Percentiles rank a stretch among this genome's conserved stretches.
These are phyloP conservation scores for Polypedilum pembai DNA, from an alignment of 1,140 invertebrate species.

Conservation along the genomic window DNA sequence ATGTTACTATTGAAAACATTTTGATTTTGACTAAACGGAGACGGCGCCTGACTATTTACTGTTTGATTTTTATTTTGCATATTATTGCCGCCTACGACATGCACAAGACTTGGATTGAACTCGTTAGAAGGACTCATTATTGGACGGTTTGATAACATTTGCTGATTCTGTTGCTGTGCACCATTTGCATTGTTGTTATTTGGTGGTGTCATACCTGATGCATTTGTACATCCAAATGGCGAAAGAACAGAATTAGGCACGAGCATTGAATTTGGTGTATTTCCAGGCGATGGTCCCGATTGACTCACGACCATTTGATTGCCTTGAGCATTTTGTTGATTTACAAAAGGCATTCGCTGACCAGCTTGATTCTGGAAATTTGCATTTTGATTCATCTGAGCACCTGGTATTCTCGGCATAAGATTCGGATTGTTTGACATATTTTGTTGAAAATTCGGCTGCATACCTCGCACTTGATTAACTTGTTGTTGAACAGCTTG, in stretches of 20 bases:
- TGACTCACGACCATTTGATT: constrained; percentile 55
- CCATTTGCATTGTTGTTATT: constrained; percentile 41
- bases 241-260: constrained; percentile 55
- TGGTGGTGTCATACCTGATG: constrained; percentile 47
- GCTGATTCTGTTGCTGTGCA: constrained; percentile 50
- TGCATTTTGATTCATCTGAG: constrained; percentile 44
- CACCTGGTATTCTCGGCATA: constrained; percentile 32
- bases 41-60: constrained; percentile 44
- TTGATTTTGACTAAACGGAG: constrained; percentile 44
- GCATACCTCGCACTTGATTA: constrained; percentile 36
- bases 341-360: constrained; percentile 46
- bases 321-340: constrained; percentile 52
- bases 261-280: constrained; percentile 47
- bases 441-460: constrained; percentile 15
- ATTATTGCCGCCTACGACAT: constrained; percentile 17
- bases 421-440: background rate
- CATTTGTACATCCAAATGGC: constrained; percentile 44
- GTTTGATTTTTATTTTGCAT: constrained; percentile 37
- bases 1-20: constrained; percentile 34
- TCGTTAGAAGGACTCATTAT: constrained; percentile 46
- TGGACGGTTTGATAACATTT: constrained; percentile 48
- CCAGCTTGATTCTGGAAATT: constrained; percentile 57
- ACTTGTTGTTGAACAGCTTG: constrained; percentile 48
- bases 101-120: constrained; percentile 46
- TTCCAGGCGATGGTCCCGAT: constrained; percentile 55